Evolutionary conservation across 2,888 invertebrate species (phyloP), one percentile per base, ranked within the genome.

Genomic region (Erebia ligea): DNA sequence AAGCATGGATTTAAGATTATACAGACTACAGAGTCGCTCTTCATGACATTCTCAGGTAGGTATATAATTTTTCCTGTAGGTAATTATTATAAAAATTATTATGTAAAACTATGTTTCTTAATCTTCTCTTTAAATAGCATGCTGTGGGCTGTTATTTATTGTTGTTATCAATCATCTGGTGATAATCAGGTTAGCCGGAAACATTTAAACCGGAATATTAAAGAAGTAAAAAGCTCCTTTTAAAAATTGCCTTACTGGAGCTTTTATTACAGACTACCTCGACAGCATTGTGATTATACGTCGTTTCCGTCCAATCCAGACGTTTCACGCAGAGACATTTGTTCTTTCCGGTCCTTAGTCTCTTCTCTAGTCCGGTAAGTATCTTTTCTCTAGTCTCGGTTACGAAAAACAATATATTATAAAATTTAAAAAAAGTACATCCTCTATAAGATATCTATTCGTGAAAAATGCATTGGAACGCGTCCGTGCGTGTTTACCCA

Each of bases 401-500:
- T 45, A 45, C 13, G 6, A 8, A 9, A 15, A 40, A 61, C n/a
- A n/a, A n/a, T n/a, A n/a, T 42, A 10, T 6, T 25, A 59, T 59
- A 25, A n/a, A 56, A 10, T n/a, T 42, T 19, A 25, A 64, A 17
- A 58, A 61, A 61, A 3, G 58, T 19, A 81, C 92, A 89, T 57
- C 82, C 89, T 92, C 88, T 92, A 84, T 81, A 84, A 78, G 82
- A 86, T 84, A 86, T 86, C 83, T 76, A 83, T 87, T 88, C 78
- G 84, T 89, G 88, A 90, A 91, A 92, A 92, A 91, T 88, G 87
- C 89, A 91, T 81, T 85, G 76, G 80, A 83, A 84, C 85, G 82
- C 82, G 86, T 86, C 85, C 86, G 87, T 86, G 85, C 83, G 82
- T 91, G 89, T 93, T 92, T 91, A 83, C 87, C 79, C 85, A 91